Evolutionary conservation across 2,113 vertebrate genomes (phyloP).

Genomic region (Dryoscopus gambensis): DNA sequence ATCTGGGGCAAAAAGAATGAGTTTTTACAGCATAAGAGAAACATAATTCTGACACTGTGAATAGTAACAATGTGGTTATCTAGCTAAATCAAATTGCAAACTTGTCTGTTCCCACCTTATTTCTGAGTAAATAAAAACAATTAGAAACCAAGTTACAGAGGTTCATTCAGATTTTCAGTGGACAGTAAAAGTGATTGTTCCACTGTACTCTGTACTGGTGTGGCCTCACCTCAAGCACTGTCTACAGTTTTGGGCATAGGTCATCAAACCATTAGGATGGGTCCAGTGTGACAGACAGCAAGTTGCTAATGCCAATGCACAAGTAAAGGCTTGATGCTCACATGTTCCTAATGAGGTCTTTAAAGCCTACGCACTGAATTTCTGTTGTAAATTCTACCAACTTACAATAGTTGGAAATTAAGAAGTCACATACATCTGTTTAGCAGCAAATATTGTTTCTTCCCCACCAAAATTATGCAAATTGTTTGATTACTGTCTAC

Average conservation of each 20-base stretch:
- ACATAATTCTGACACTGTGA: neutral
- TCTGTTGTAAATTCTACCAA: neutral
- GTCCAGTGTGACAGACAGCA: neutral
- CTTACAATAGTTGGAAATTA: neutral
- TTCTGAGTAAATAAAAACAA: neutral
- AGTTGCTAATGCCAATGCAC: neutral
- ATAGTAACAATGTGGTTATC: neutral
- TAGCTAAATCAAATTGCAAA: neutral
- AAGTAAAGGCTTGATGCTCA: neutral
- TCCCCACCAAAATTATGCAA: neutral
- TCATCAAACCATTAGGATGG: neutral
- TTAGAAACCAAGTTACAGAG: neutral
- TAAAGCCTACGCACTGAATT: neutral
- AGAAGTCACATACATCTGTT: neutral
- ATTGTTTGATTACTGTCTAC: neutral
- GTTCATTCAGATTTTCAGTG: neutral
- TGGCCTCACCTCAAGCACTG: fast-evolving
- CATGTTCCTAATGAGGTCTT: neutral
- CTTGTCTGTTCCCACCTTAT: neutral
- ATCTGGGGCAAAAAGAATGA: neutral
- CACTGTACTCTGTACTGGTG: too few species aligned
- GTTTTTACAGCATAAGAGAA: neutral
- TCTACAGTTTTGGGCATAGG: neutral
- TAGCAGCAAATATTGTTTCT: neutral
- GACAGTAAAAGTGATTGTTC: neutral